These are phyloP conservation scores for Copsychus sechellarum DNA, from an alignment of 2,113 vertebrate species.

Conservation along the genomic window DNA sequence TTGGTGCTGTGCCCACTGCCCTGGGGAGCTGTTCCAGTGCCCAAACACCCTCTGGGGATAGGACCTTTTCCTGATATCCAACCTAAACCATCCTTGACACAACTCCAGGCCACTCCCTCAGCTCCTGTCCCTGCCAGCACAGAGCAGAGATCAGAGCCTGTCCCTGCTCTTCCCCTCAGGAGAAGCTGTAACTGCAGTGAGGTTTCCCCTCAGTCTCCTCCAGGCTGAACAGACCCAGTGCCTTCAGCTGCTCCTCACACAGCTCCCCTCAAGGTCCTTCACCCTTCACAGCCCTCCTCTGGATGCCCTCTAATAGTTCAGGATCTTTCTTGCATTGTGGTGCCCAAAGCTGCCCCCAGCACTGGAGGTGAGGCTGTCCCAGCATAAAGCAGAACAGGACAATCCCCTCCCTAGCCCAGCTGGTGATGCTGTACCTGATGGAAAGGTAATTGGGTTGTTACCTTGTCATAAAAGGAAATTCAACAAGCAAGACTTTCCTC, in stretches of 20 bases:
- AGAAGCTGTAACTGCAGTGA: neutral
- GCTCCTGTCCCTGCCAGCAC: neutral
- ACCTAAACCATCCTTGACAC: neutral
- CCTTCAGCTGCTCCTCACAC: neutral
- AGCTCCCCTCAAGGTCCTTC: neutral
- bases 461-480: neutral
- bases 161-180: neutral
- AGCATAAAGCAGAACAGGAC: accelerated
- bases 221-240: neutral
- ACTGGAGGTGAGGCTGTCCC: neutral
- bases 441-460: neutral
- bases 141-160: neutral
- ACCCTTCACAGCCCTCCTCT: neutral
- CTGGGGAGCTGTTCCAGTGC: neutral
- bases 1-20: neutral
- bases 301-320: accelerated
- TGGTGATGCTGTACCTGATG: neutral
- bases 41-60: neutral
- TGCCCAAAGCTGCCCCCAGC: neutral
- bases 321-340: neutral
- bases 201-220: no score
- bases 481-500: neutral
- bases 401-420: accelerated
- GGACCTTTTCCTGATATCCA: neutral
- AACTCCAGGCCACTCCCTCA: neutral